Evolutionary conservation across 2,113 vertebrate genomes (phyloP).

Genomic region (Uria lomvia): DNA sequence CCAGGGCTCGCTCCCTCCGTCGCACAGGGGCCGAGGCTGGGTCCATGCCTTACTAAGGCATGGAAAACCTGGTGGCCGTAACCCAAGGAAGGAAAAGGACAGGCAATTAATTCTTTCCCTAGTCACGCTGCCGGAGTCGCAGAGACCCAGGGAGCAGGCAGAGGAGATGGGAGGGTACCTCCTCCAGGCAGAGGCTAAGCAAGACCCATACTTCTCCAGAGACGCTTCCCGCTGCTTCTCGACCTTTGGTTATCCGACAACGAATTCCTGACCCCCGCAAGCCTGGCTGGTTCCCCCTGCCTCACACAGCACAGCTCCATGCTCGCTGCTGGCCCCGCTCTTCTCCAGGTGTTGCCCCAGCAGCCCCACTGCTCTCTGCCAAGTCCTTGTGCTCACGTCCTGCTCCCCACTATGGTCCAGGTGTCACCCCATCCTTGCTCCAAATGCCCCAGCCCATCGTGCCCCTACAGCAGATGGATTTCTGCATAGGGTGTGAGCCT

Average conservation of each 20-base stretch:
- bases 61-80: not conserved
- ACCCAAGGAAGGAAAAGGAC: not conserved
- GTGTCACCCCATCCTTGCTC: not conserved
- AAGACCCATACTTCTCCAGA: accelerated
- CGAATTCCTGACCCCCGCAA: accelerated
- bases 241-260: accelerated
- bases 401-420: not conserved
- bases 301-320: not conserved
- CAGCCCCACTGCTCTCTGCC: not conserved
- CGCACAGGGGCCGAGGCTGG: accelerated
- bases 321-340: not conserved
- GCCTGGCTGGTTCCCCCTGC: not conserved
- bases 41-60: constrained; percentile 26
- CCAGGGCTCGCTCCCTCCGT: not conserved
- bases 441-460: not conserved
- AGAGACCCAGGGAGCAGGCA: not conserved
- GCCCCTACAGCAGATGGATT: not conserved
- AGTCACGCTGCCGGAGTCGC: accelerated
- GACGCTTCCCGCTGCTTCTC: accelerated
- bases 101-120: not conserved
- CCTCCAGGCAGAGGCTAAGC: not conserved
- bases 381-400: not conserved
- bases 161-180: not conserved
- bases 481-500: not conserved
- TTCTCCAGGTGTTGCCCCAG: not conserved